Percentiles rank a stretch among this genome's conserved stretches.
Evolutionary conservation across 2,888 invertebrate genomes (phyloP).

Genomic region (Drosophila aldrichi): DNA sequence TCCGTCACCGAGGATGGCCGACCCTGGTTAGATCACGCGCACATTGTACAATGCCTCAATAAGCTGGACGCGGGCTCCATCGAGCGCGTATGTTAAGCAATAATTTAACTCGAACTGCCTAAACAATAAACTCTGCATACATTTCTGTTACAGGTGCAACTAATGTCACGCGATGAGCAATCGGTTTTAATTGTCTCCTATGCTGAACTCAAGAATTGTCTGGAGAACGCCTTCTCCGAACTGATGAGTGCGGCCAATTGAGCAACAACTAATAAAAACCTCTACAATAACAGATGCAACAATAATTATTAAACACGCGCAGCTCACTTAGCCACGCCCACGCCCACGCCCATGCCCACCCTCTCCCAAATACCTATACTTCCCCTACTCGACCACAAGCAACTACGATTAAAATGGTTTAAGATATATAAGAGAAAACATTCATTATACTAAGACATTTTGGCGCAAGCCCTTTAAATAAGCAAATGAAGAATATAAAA

Average conservation of each 20-base stretch:
- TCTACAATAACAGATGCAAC: constrained; percentile 22
- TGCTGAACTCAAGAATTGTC: constrained; percentile 97
- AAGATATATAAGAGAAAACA: constrained; percentile 58
- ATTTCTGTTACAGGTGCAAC: constrained; percentile 89
- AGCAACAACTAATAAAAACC: constrained; percentile 44
- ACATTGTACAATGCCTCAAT: constrained; percentile 96
- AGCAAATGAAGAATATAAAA: constrained; percentile 41
- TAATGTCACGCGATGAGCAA: constrained; percentile 98
- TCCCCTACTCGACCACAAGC: constrained; percentile 64
- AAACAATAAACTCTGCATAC: neutral
- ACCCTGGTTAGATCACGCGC: constrained; percentile 98
- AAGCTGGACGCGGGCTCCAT: constrained; percentile 94
- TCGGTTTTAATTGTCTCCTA: constrained; percentile 98
- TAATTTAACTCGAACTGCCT: neutral
- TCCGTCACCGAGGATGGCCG: constrained; percentile 96
- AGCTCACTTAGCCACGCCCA: constrained; percentile 51
- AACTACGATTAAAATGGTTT: constrained; percentile 73
- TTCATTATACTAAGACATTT: constrained; percentile 78
- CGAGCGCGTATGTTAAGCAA: constrained; percentile 88
- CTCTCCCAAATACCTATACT: constrained; percentile 8
- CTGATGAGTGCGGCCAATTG: constrained; percentile 86
- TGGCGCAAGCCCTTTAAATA: constrained; percentile 62
- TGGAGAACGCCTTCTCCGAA: constrained; percentile 96
- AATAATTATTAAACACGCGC: constrained; percentile 53
- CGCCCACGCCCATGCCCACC: neutral